A percentile compares a stretch with the other conserved stretches of the same genome.
Evolutionary conservation across 2,888 invertebrate species (phyloP).

Genomic region (Trisateles emortualis): DNA sequence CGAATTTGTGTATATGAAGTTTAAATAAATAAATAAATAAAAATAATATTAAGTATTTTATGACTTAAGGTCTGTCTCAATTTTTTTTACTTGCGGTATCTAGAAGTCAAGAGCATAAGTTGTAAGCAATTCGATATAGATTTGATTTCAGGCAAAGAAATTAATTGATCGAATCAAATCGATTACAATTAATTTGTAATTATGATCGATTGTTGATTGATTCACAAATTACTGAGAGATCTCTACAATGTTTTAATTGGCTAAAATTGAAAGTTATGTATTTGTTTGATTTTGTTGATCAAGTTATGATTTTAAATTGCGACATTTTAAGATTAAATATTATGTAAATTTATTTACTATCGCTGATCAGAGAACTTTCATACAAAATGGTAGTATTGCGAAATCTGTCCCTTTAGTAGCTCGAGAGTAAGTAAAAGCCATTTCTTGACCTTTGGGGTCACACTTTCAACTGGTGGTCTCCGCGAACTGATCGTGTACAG

Average conservation of each 20-base stretch:
- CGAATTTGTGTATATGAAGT: too few species aligned
- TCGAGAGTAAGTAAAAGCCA: slow-evolving; percentile 33
- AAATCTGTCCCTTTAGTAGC: slow-evolving; percentile 31
- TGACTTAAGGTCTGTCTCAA: too few species aligned
- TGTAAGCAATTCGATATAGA: too few species aligned
- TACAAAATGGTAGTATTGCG: slow-evolving; percentile 19
- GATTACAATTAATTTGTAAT: neutral
- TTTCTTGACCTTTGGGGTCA: slow-evolving; percentile 40
- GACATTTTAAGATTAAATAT: too few species aligned
- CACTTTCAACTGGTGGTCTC: slow-evolving; percentile 41
- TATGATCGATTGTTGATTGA: neutral
- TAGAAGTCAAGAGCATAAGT: too few species aligned
- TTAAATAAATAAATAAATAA: too few species aligned
- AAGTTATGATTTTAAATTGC: too few species aligned
- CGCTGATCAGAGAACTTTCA: slow-evolving; percentile 17
- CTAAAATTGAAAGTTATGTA: neutral
- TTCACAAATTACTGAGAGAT: neutral
- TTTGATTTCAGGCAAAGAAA: neutral
- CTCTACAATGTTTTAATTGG: neutral
- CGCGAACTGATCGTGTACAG: slow-evolving; percentile 14
- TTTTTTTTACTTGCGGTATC: too few species aligned
- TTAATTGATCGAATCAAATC: neutral
- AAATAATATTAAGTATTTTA: too few species aligned
- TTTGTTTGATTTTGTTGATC: neutral
- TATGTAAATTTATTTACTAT: neutral